These are phyloP conservation scores for Oncopodura yosiiana DNA, from an alignment of 1,140 invertebrate genomes.

Conservation along the genomic window DNA sequence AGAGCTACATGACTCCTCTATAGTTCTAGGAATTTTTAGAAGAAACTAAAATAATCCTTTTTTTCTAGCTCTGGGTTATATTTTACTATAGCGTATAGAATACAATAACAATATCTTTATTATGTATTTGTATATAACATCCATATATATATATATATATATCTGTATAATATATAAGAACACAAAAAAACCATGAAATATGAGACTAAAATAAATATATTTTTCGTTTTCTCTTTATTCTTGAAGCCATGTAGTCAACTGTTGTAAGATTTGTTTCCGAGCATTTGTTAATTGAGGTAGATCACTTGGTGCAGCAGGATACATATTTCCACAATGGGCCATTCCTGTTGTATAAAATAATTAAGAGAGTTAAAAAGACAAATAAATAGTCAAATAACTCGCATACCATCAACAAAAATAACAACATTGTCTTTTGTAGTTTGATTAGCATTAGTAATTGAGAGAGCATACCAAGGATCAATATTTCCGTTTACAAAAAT, in stretches of 20 bases:
- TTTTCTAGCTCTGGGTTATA: neutral
- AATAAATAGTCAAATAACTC: neutral
- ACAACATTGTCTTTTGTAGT: constrained; percentile 27
- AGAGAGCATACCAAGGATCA: constrained; percentile 79
- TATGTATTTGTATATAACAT: neutral
- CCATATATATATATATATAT: neutral
- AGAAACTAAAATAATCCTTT: constrained; percentile 2
- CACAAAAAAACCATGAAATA: neutral
- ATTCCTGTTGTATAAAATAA: constrained; percentile 45
- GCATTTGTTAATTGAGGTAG: constrained; percentile 49
- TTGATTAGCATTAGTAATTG: constrained; percentile 22
- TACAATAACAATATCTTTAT: neutral
- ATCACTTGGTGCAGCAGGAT: constrained; percentile 45
- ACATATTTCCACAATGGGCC: constrained; percentile 66
- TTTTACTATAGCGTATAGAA: neutral
- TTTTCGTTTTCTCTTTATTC: neutral
- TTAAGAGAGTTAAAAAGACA: neutral
- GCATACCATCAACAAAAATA: constrained; percentile 33
- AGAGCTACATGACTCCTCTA: too few relatives aligned
- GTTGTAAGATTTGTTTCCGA: constrained; percentile 45
- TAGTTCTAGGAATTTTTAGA: too few relatives aligned
- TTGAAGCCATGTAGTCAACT: constrained; percentile 48
- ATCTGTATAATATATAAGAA: neutral
- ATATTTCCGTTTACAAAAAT: constrained; percentile 82
- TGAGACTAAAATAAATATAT: neutral